Evolutionary conservation across 2,888 invertebrate genomes (phyloP), one percentile per base, ranked within the genome.

Genomic region (Cataglyphis livida): DNA sequence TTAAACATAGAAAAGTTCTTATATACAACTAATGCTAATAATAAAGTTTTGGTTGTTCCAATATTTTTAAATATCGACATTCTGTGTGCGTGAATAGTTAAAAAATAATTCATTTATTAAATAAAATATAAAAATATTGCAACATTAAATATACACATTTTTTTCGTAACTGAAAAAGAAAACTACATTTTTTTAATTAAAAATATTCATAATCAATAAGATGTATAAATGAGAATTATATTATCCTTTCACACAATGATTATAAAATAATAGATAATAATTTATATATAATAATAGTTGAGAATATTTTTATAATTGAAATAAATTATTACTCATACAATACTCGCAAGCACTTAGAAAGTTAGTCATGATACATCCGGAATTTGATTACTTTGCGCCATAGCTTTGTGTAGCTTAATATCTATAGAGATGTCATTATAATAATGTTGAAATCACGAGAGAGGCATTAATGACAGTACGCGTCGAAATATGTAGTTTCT

Each of bases 361-460:
- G 0, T n/a, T 7, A 51, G n/a, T 51, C 51, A 7, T 7, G 51
- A 51, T 51, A n/a, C n/a, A 51, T 10, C 0, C 44, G 28, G 12
- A 4, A 10, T 66, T 25, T 28, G 28, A 66, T 48, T 48, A 28
- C 12, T 25, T 38, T 15, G 38, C 25, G 15, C 21, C 15, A 25
- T 25, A 9, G 41, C 18, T 41, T n/a, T n/a, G 18, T n/a, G 0
- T n/a, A 51, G 7, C n/a, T 51, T 68, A 41, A 57, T 41, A 68
- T n/a, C 38, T 54, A 41, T 54, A 68, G 54, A 54, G 59, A 59
- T 70, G 71, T 59, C 78, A 71, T 38, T n/a, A n/a, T 54, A 28
- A 38, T 28, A 15, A 41, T 79, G 57, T 79, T 35, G 78, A 71
- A 70, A 65, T 66, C 48, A 21, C 25, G 21, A 21, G 10, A 44